phyloP scores from a whole-genome alignment of 2,888 invertebrate genomes.

The Unio pictorum region DNA sequence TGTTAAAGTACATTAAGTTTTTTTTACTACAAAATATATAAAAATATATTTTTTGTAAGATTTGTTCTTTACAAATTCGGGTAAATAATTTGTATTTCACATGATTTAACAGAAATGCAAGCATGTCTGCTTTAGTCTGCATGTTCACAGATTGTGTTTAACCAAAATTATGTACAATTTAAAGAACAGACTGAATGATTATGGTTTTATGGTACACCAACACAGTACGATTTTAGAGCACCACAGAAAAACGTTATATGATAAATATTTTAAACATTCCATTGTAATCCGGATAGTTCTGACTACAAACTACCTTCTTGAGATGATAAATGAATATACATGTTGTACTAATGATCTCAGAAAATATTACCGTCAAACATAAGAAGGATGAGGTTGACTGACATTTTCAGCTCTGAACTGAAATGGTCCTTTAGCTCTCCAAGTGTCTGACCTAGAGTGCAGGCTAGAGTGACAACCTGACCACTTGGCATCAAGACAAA shows the following conservation, averaged over 20 bases:
- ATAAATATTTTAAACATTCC: too few relatives aligned
- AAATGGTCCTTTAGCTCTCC: conserved; percentile 65
- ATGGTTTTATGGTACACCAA: too few relatives aligned
- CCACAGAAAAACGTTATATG: too few relatives aligned
- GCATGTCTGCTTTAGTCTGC: background rate
- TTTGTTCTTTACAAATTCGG: background rate
- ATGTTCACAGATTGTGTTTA: too few relatives aligned
- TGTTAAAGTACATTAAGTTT: conserved; percentile 18
- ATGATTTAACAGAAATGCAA: background rate
- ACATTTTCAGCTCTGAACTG: conserved; percentile 67
- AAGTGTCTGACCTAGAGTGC: conserved; percentile 66
- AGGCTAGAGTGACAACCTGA: conserved; percentile 68
- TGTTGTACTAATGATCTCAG: background rate
- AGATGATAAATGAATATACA: too few relatives aligned
- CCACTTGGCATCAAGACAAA: conserved; percentile 70
- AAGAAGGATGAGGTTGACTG: conserved; percentile 59
- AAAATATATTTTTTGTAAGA: background rate
- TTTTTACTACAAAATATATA: background rate
- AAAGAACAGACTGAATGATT: too few relatives aligned
- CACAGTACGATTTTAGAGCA: too few relatives aligned
- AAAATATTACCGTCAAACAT: conserved; percentile 65
- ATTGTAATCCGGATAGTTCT: too few relatives aligned
- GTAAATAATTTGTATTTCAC: too few relatives aligned
- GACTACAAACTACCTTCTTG: too few relatives aligned
- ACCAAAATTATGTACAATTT: too few relatives aligned